Evolutionary conservation across 2,888 invertebrate genomes (phyloP), one percentile per base, ranked within the genome.

Genomic region (Dyspetes luteomarginatus): DNA sequence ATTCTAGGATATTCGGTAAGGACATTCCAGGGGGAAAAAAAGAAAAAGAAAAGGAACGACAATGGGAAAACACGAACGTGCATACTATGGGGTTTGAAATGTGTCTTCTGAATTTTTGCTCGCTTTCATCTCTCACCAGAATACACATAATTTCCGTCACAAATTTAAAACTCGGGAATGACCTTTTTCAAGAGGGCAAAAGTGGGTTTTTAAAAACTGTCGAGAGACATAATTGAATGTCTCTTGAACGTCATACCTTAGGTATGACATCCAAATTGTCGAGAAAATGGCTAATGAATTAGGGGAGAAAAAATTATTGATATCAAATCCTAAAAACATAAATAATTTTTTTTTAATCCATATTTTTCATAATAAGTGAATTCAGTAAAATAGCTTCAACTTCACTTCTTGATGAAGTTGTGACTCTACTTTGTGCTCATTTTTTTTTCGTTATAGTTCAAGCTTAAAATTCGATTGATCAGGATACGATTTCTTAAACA

Each of bases 1-100:
- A 77, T 65, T 69, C 50, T 56, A 48, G 26, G 24, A 56, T n/a
- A n/a, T 69, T 56, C 68, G 48, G 72, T 43, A 74, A 58, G 36
- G n/a, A 43, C 56, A 30, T 56, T 69, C 41, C 48, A 15, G 43
- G 50, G 30, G 36, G 36, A 24, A 43, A 60, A 9, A n/a, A 45
- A 60, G 36, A 12, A 9, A 56, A 19, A 41, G 30, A 65, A 52
- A 52, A 41, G 41, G n/a, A 0, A 12, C 50, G 48, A 15, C 17
- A 50, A 67, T 64, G 64, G 19, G 48, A 48, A 48, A 48, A 48
- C 48, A 48, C 36, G 12, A 36, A 36, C 3, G 3, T 28, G 28
- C 56, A 28, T 22, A 22, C 56, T 28, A 17, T 50, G 24, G 22
- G 48, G 30, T 2, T 43, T 65, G 15, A 24, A 48, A 58, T 58